A percentile compares a stretch with the other conserved stretches of the same genome.
Evolutionary conservation across 2,113 vertebrate genomes (phyloP).

Genomic region (Triplophysa rosa): DNA sequence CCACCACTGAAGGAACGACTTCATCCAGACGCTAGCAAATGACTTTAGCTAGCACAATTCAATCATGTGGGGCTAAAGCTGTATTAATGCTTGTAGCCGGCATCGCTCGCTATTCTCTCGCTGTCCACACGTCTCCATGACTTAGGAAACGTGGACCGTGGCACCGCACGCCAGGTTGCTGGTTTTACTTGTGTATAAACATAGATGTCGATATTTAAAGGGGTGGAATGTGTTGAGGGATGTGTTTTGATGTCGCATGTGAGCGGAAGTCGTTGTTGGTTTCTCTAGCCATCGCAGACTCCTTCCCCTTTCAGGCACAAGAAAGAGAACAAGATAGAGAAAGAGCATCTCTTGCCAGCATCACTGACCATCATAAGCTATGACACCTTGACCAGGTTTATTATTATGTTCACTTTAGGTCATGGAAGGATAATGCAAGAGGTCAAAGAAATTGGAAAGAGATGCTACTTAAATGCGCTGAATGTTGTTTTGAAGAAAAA

Average conservation of each 20-base stretch:
- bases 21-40: constrained; percentile 31
- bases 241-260: background rate
- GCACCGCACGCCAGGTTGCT: constrained; percentile 53
- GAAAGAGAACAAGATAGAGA: constrained; percentile 27
- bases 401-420: background rate
- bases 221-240: background rate
- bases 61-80: constrained; percentile 25
- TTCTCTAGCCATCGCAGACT: constrained; percentile 40
- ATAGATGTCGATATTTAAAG: background rate
- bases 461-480: background rate
- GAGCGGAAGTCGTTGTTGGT: constrained; percentile 20
- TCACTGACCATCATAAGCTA: background rate
- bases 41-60: constrained; percentile 33
- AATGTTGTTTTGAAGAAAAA: constrained; percentile 1
- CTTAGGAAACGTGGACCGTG: constrained; percentile 57
- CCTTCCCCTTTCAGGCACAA: constrained; percentile 24
- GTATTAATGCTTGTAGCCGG: constrained; percentile 5
- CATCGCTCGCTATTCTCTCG: constrained; percentile 1
- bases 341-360: constrained; percentile 21
- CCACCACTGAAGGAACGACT: constrained; percentile 27
- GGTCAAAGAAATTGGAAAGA: constrained; percentile 12
- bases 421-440: background rate
- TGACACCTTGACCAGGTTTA: background rate
- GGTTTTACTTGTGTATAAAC: background rate
- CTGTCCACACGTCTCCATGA: constrained; percentile 5